Evolutionary conservation across 2,113 vertebrate genomes (phyloP).

Genomic region (Sturnus vulgaris): DNA sequence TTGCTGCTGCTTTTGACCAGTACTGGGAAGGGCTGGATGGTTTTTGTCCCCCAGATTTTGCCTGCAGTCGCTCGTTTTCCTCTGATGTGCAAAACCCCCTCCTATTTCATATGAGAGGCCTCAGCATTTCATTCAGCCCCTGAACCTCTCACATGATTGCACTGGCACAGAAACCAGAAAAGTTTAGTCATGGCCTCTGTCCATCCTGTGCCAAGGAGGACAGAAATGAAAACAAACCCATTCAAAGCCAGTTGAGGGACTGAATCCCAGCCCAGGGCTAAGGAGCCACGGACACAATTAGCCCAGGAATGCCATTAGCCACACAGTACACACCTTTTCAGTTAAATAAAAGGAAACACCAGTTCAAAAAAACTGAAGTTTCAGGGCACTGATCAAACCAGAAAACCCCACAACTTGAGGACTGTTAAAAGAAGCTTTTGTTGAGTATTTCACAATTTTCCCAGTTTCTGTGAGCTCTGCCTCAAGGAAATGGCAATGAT

Average conservation of each 20-base stretch:
- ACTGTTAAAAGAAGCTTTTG: background rate
- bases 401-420: background rate
- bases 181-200: constrained; percentile 15
- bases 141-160: background rate
- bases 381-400: background rate
- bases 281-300: background rate
- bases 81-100: background rate
- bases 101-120: background rate
- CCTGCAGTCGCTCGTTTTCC: background rate
- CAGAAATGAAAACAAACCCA: background rate
- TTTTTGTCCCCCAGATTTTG: background rate
- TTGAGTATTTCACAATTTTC: background rate
- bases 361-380: background rate
- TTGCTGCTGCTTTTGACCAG: background rate
- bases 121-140: background rate
- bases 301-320: background rate
- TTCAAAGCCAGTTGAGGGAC: background rate
- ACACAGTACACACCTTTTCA: background rate
- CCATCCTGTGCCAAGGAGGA: background rate
- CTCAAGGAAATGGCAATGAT: background rate
- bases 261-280: background rate
- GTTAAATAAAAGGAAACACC: background rate
- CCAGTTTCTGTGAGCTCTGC: background rate
- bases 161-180: background rate
- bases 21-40: background rate